Conservation (phyloP, 1,140 invertebrate species). For the Eulimnadia texana region DNA sequence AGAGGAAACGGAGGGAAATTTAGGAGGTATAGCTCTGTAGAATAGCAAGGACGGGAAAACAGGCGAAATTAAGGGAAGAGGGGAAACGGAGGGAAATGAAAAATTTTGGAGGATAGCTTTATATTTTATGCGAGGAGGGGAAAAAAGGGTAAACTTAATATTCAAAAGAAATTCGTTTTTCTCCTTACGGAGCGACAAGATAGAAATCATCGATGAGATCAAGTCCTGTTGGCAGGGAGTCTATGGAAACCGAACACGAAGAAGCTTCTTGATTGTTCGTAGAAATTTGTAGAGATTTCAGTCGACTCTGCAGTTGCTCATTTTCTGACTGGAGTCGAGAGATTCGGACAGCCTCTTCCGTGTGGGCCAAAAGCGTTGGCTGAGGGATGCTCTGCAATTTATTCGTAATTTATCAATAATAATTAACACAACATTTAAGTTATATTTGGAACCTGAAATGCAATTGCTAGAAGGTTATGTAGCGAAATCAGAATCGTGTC, state of each 20-base stretch:
- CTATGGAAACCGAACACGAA: background rate
- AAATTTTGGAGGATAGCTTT: no score
- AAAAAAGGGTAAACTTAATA: background rate
- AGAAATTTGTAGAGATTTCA: constrained; percentile 22
- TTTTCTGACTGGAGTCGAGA: constrained; percentile 72
- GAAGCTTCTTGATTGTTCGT: background rate
- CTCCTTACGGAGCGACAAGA: constrained; percentile 10
- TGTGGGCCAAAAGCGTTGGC: constrained; percentile 67
- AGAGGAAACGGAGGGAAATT: no score
- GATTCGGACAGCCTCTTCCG: constrained; percentile 64
- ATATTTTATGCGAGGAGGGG: no score
- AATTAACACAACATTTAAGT: background rate
- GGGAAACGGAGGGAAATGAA: no score
- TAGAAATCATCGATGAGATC: constrained; percentile 13
- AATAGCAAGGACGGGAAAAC: no score
- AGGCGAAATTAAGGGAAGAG: no score
- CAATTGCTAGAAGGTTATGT: constrained; percentile 82
- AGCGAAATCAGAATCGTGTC: constrained; percentile 85
- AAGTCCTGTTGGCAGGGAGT: background rate
- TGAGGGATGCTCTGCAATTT: constrained; percentile 53
- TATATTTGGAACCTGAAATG: constrained; percentile 56
- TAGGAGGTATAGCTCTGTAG: no score
- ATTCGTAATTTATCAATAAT: constrained; percentile 10
- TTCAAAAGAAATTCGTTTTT: no score
- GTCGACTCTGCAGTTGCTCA: constrained; percentile 43